These are phyloP conservation scores for Macquaria ambigua DNA, from an alignment of 2,113 vertebrate genomes.

Conservation along the genomic window DNA sequence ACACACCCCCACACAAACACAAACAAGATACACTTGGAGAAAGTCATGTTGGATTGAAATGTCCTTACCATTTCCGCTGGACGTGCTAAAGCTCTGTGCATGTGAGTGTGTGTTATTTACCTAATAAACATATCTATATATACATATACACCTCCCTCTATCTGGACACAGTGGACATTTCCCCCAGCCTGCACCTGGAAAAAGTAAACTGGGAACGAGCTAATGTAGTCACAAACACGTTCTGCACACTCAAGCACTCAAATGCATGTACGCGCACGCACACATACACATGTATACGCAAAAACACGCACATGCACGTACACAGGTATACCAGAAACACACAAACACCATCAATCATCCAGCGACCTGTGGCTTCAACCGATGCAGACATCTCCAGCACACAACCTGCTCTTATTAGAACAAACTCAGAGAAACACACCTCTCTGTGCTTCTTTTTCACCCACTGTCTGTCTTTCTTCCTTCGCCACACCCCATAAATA, in stretches of 20 bases:
- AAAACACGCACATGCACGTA: conserved; percentile 19
- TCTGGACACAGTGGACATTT: conserved; percentile 33
- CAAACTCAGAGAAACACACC: neutral
- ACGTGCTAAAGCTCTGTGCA: conserved; percentile 11
- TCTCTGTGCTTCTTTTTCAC: conserved; percentile 11
- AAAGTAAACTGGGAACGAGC: conserved; percentile 25
- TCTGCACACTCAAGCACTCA: conserved; percentile 24
- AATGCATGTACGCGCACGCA: neutral
- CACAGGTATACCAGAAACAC: conserved; percentile 31
- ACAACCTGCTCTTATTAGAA: conserved; percentile 33
- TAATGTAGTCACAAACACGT: conserved; percentile 46
- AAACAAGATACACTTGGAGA: conserved; percentile 4
- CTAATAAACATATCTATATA: conserved; percentile 37
- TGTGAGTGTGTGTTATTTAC: conserved; percentile 16
- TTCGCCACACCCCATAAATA: neutral
- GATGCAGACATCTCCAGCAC: conserved; percentile 26
- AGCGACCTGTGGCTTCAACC: conserved; percentile 42
- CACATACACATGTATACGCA: conserved; percentile 3
- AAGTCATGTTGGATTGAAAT: conserved; percentile 24
- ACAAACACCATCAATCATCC: conserved; percentile 61
- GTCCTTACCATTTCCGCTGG: conserved; percentile 9
- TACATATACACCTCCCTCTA: conserved; percentile 18
- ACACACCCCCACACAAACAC: conserved; percentile 6
- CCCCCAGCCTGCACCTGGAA: conserved; percentile 38
- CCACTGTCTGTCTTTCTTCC: neutral